Percentiles rank a stretch among this genome's conserved stretches.
These are phyloP conservation scores for Anguilla anguilla DNA, from an alignment of 2,797 vertebrate species.

Conservation along the genomic window DNA sequence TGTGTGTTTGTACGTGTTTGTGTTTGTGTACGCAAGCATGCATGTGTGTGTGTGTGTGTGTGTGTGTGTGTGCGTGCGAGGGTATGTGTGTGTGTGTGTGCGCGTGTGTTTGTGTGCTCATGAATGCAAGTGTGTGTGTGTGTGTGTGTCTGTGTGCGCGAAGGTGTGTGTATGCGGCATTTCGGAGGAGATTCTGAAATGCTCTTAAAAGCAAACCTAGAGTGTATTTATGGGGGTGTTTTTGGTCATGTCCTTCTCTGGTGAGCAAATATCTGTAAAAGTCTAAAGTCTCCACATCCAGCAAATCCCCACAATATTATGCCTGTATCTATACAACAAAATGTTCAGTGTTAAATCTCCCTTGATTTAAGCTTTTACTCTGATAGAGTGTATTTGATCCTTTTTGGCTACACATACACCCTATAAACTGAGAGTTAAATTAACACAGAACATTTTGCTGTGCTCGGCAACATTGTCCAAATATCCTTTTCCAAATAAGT, in stretches of 20 bases:
- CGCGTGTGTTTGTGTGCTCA: neutral
- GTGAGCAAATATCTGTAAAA: neutral
- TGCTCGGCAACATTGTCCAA: neutral
- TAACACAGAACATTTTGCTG: neutral
- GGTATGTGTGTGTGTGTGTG: slow-evolving; percentile 10
- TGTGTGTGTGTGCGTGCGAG: slow-evolving; percentile 17
- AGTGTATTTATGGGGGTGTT: neutral
- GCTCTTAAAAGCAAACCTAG: neutral
- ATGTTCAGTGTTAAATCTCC: neutral
- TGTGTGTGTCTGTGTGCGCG: neutral
- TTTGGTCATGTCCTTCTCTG: neutral
- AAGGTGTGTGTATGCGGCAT: neutral
- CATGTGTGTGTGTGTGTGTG: slow-evolving; percentile 5
- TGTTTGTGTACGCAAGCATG: neutral
- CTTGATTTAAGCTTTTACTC: neutral
- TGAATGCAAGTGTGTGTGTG: neutral
- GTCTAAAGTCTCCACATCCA: neutral
- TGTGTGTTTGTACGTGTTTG: slow-evolving; percentile 3
- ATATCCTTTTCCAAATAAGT: neutral
- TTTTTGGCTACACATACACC: neutral
- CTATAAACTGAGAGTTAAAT: neutral
- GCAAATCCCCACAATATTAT: neutral
- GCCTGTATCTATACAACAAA: neutral
- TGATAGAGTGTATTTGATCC: neutral
- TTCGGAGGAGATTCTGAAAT: neutral